phyloP scores from a whole-genome alignment of 2,113 vertebrate genomes.

The Platichthys flesus region DNA sequence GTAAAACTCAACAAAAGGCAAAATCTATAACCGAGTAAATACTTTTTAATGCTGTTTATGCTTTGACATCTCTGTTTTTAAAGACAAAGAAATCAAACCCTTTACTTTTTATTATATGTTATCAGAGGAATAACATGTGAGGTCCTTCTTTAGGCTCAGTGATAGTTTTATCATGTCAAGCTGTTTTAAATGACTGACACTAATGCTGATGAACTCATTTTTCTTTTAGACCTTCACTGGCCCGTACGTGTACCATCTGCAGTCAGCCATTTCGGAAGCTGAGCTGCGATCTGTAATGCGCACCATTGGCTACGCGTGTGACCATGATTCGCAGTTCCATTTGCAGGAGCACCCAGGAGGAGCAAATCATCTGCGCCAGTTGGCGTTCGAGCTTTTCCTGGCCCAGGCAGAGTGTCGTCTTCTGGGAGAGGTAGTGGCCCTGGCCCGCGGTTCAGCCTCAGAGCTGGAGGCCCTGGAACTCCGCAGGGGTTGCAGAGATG shows the following conservation, averaged over 20 bases:
- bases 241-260: constrained; percentile 95
- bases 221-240: constrained; percentile 93
- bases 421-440: constrained; percentile 90
- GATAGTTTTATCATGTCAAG: background rate
- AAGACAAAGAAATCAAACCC: background rate
- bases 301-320: constrained; percentile 89
- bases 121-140: background rate
- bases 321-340: constrained; percentile 87
- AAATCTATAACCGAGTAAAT: background rate
- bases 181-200: constrained; percentile 1
- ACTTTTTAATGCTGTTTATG: background rate
- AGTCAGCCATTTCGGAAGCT: constrained; percentile 89
- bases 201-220: constrained; percentile 19
- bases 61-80: background rate
- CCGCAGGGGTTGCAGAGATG: constrained; percentile 87
- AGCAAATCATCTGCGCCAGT: constrained; percentile 86
- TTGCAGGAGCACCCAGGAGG: constrained; percentile 82
- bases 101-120: background rate
- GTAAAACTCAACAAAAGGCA: background rate
- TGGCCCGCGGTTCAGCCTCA: constrained; percentile 90
- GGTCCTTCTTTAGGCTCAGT: background rate
- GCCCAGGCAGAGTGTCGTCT: constrained; percentile 95
- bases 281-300: constrained; percentile 90
- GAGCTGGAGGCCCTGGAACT: constrained; percentile 91
- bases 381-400: constrained; percentile 95